A percentile compares a stretch with the other conserved stretches of the same genome.
These are phyloP conservation scores for Sebastes baramenuke DNA, from an alignment of 2,797 vertebrate genomes.

Conservation along the genomic window DNA sequence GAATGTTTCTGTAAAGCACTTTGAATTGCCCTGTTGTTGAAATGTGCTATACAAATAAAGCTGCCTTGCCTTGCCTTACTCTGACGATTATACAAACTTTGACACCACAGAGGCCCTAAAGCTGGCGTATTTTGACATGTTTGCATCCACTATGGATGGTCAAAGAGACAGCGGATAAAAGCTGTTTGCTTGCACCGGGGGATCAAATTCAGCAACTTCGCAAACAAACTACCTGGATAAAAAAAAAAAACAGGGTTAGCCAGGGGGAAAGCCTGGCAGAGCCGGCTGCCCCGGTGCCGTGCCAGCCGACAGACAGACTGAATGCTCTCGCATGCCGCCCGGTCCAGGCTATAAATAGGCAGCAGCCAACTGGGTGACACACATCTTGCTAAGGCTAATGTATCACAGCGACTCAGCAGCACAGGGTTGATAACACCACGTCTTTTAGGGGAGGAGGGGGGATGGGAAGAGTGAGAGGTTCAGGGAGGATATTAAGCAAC, in stretches of 20 bases:
- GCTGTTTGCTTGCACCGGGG: not conserved
- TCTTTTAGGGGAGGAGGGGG: conserved; percentile 15
- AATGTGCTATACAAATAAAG: too few relatives aligned
- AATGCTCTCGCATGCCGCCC: conserved; percentile 70
- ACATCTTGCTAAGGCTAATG: conserved; percentile 73
- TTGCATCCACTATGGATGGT: not conserved
- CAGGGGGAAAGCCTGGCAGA: conserved; percentile 15
- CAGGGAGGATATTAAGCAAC: not conserved
- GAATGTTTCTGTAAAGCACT: too few relatives aligned
- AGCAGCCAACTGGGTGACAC: conserved; percentile 74
- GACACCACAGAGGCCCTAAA: not conserved
- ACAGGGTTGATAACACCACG: conserved; percentile 51
- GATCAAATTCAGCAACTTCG: conserved; percentile 40
- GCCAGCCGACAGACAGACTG: conserved; percentile 40
- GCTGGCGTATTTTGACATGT: not conserved
- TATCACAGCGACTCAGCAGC: conserved; percentile 67
- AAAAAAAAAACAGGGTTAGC: conserved; percentile 12
- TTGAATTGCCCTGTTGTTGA: too few relatives aligned
- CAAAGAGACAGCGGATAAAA: not conserved
- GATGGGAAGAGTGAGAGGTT: not conserved
- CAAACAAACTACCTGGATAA: conserved; percentile 15
- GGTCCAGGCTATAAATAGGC: conserved; percentile 81
- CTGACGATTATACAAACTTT: not conserved
- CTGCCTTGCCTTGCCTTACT: not conserved
- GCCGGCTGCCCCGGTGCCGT: conserved; percentile 24